phyloP scores from a whole-genome alignment of 2,888 invertebrate genomes.

The Ctena decussata region DNA sequence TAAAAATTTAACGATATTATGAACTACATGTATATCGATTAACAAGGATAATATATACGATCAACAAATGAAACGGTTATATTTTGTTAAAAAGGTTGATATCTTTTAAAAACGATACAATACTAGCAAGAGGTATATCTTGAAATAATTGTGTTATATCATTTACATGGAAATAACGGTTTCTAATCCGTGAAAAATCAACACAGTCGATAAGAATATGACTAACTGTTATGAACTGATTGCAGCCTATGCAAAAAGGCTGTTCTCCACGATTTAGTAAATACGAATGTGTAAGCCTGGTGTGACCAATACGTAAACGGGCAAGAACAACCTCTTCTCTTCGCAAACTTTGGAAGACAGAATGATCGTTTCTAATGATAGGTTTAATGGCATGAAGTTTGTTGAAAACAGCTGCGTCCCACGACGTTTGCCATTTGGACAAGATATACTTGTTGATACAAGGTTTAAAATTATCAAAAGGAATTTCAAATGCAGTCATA shows the following conservation, averaged over 20 bases:
- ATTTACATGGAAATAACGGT: no score
- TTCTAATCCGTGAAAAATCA: no score
- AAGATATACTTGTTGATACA: slow-evolving; percentile 2
- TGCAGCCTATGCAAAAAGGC: slow-evolving; percentile 2
- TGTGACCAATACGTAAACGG: slow-evolving; percentile 17
- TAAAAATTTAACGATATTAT: no score
- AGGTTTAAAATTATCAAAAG: neutral
- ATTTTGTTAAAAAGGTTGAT: no score
- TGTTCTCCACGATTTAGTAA: slow-evolving; percentile 9
- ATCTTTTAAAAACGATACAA: no score
- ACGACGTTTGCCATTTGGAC: slow-evolving; percentile 12
- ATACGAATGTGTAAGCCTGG: slow-evolving; percentile 9
- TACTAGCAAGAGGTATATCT: no score
- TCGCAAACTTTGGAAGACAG: neutral
- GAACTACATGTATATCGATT: no score
- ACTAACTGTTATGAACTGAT: neutral
- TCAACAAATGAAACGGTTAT: no score
- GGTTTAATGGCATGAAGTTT: slow-evolving; percentile 18
- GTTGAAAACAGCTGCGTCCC: neutral
- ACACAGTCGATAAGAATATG: slow-evolving; percentile 18
- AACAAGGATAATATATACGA: no score
- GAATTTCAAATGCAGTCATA: neutral
- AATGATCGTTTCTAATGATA: neutral
- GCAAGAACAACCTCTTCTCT: slow-evolving; percentile 22
- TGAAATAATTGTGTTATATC: no score